phyloP scores from a whole-genome alignment of 1,140 invertebrate genomes.

The Ladona fulva region DNA sequence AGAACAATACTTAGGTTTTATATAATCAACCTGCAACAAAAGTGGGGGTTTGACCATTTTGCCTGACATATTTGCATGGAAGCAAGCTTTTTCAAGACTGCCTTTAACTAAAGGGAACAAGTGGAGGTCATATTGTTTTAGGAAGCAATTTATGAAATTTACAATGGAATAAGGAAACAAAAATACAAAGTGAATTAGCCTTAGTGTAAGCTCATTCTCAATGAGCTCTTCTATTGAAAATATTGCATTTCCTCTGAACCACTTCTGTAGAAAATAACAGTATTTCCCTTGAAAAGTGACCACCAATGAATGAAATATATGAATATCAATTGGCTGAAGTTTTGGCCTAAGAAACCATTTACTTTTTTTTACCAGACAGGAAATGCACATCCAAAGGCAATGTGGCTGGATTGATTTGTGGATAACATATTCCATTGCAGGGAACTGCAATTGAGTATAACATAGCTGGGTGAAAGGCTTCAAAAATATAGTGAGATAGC shows the following conservation, averaged over 20 bases:
- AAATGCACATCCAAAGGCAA: not conserved
- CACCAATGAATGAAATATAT: not conserved
- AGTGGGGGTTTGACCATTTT: not conserved
- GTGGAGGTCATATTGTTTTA: not conserved
- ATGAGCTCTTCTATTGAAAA: not conserved
- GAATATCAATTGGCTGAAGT: not conserved
- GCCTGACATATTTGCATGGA: not conserved
- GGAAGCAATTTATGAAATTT: conserved; percentile 3
- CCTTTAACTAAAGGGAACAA: conserved; percentile 5
- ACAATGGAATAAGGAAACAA: not conserved
- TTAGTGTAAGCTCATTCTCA: not conserved
- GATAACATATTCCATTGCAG: not conserved
- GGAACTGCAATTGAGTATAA: not conserved
- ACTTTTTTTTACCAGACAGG: not conserved
- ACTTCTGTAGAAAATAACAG: not conserved
- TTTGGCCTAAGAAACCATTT: not conserved
- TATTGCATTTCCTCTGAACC: not conserved
- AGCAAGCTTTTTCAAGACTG: conserved; percentile 4
- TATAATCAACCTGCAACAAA: not conserved
- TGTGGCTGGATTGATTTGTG: not conserved
- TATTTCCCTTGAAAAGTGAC: conserved; percentile 5
- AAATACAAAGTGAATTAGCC: not conserved
- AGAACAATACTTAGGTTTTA: not conserved
- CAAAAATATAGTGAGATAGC: not conserved
- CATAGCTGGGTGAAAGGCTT: not conserved